Conservation (phyloP, 2,888 invertebrate species). For the Drosophila affinis region DNA sequence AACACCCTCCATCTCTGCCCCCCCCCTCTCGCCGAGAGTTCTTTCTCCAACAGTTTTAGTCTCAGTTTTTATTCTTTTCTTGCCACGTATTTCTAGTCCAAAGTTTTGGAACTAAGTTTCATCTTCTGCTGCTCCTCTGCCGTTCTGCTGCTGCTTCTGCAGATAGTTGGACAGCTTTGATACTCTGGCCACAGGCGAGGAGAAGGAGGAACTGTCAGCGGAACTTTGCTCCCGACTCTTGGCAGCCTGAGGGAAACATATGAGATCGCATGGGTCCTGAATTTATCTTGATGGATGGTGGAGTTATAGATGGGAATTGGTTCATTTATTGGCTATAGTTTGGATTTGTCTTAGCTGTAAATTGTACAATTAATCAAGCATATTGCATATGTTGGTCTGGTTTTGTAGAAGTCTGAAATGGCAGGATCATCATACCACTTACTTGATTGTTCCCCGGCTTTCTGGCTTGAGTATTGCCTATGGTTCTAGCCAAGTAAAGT, state of each 20-base stretch:
- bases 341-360: too few species aligned
- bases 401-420: too few species aligned
- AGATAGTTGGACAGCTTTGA: constrained; percentile 41
- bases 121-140: constrained; percentile 15
- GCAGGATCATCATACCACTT: too few species aligned
- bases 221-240: constrained; percentile 35
- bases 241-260: constrained; percentile 26
- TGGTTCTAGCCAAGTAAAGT: too few species aligned
- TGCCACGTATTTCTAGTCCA: constrained; percentile 44
- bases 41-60: constrained; percentile 36
- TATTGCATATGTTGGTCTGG: background rate
- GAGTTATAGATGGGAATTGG: background rate
- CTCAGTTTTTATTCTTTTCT: constrained; percentile 20
- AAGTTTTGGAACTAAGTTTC: constrained; percentile 49
- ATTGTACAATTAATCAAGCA: background rate
- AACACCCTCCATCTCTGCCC: constrained; percentile 27
- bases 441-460: too few species aligned
- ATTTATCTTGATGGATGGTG: background rate
- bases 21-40: constrained; percentile 7
- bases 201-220: constrained; percentile 29
- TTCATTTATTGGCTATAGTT: background rate
- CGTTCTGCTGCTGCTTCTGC: constrained; percentile 1
- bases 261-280: constrained; percentile 14
- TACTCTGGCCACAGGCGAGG: constrained; percentile 20
- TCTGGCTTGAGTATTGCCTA: too few species aligned